Conservation (phyloP, 2,797 vertebrate genomes). For the Atherinosoma microstoma region DNA sequence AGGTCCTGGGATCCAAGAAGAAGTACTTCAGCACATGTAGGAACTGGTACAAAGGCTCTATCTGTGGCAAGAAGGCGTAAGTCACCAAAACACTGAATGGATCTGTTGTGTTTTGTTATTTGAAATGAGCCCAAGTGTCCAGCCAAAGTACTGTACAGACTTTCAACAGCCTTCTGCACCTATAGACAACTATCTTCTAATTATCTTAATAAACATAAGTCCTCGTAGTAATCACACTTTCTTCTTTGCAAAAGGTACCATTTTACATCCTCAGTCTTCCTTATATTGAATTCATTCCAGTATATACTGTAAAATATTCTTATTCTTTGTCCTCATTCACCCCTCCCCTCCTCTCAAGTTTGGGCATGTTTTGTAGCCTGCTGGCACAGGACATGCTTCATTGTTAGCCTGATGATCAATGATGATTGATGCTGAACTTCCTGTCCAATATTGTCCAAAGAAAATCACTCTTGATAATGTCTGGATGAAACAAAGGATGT, state of each 20-base stretch:
- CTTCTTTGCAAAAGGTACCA: neutral
- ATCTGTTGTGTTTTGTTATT: conserved; percentile 6
- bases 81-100: conserved; percentile 68
- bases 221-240: neutral
- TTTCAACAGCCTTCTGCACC: conserved; percentile 7
- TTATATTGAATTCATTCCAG: neutral
- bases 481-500: neutral
- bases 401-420: conserved; percentile 9
- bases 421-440: conserved; percentile 27
- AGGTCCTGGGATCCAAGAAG: conserved; percentile 92
- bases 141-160: neutral
- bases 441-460: neutral
- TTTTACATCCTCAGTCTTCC: neutral
- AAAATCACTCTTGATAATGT: neutral
- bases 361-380: conserved; percentile 22
- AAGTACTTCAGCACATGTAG: conserved; percentile 98
- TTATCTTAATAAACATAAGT: neutral
- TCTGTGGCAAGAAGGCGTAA: conserved; percentile 97
- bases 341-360: conserved; percentile 16
- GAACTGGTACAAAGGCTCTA: conserved; percentile 95
- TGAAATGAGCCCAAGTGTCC: neutral
- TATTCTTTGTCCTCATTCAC: conserved; percentile 2
- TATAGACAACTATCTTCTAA: neutral
- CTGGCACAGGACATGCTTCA: neutral
- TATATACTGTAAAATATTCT: neutral